Evolutionary conservation across 2,888 invertebrate species (phyloP), one percentile per base, ranked within the genome.

Genomic region (Globia sparganii): DNA sequence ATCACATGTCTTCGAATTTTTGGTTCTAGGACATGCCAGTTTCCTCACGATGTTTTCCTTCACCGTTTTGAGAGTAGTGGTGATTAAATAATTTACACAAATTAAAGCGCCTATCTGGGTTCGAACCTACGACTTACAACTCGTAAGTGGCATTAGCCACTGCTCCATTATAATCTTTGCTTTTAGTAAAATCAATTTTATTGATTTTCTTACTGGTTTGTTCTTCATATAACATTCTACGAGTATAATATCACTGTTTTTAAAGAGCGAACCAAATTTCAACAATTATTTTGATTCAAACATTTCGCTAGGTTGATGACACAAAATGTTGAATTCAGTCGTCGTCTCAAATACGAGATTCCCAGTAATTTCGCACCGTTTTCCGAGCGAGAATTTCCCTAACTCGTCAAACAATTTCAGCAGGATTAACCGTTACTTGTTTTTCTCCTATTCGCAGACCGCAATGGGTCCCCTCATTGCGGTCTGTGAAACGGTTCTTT

Each of bases 351-450:
- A 76, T 34, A 15, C 77, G 70, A 77, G n/a, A 62, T 43, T 58
- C 56, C 21, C 46, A 21, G 40, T 58, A 80, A 80, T 79, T 71
- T 78, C 15, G 40, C 59, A 72, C 43, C 67, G 28, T 82, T 80
- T 83, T 78, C 49, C 58, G 25, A 72, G 78, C 37, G 72, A 71
- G 62, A 78, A 59, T 78, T 78, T 83, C 31, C 62, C 18, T 58
- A 71, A 80, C 40, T 83, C 77, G 78, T 83, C 71, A 68, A 67
- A 81, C 58, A 68, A 72, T 81, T 81, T 81, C 67, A 83, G 37
- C 53, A 37, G 71, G 78, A 78, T 81, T 78, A 78, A 68, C 78
- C 31, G 64, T 28, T 43, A 31, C 58, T 77, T 82, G 61, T 78
- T 83, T 83, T 83, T 71, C 49, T 83, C 56, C 1, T 58, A 68